phyloP scores from a whole-genome alignment of 2,888 invertebrate genomes.

The Myopa testacea region DNA sequence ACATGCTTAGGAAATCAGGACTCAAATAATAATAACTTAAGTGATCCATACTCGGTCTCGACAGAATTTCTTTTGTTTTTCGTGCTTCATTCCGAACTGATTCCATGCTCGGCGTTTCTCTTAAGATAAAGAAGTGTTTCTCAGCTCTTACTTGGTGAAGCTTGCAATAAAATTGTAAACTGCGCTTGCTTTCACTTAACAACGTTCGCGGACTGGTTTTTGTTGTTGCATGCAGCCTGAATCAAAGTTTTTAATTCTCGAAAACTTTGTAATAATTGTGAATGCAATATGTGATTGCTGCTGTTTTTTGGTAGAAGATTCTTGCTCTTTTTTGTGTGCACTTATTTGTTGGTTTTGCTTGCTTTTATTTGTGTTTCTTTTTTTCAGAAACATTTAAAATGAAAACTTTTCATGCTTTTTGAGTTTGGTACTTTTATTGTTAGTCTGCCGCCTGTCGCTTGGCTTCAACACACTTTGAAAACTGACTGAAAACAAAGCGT shows the following conservation, averaged over 20 bases:
- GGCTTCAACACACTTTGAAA: not conserved
- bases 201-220: not conserved
- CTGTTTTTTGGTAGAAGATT: not conserved
- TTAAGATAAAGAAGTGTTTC: too few species aligned
- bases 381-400: not conserved
- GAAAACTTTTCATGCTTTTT: not conserved
- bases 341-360: constrained; percentile 3
- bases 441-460: not conserved
- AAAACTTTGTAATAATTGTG: constrained; percentile 25
- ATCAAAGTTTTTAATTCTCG: constrained; percentile 4
- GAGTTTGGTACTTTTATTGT: not conserved
- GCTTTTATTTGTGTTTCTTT: not conserved
- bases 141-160: not conserved
- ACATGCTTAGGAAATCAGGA: too few species aligned
- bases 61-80: too few species aligned
- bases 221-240: not conserved
- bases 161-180: not conserved
- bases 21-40: too few species aligned
- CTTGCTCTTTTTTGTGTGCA: not conserved
- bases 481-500: not conserved
- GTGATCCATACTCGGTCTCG: too few species aligned
- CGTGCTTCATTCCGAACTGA: too few species aligned
- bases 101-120: too few species aligned
- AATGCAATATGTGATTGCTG: not conserved
- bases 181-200: not conserved